Evolutionary conservation across 2,797 vertebrate species (phyloP), one percentile per base, ranked within the genome.

Genomic region (Poecile montanus): DNA sequence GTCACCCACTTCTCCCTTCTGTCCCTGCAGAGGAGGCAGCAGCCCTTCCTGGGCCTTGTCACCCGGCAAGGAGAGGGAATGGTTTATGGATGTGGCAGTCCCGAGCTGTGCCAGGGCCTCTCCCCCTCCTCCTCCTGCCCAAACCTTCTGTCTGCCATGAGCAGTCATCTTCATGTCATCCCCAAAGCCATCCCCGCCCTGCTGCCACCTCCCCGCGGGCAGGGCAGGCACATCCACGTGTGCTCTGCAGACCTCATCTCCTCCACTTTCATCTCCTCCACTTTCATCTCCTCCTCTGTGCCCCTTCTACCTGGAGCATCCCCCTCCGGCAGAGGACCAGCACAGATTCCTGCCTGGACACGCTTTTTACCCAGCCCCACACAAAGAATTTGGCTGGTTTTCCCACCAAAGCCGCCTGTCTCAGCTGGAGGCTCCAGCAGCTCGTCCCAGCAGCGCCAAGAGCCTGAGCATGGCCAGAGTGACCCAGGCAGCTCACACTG

Each of bases 171-270:
- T 22, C 53, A 20, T 3, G 0, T 47, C 73, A 67, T 16, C 65
- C 42, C 77, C 61, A 29, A 23, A 42, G 56, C 20, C 6, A 0
- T 27, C 87, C 34, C 22, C 36, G 29, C 58, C 3, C 8, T 0
- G 1, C 11, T 0, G 0, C 25, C 50, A 34, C 45, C 36, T 36
- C 56, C 30, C 27, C 1, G 0, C 0, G 1, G 63, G 73, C 66
- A 42, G 40, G 48, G 76, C 65, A 21, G 65, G 80, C 62, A 53
- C 40, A 18, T 16, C 65, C 61, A 5, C 0, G 3, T 27, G 51
- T 16, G 53, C 68, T 38, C 89, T 21, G 58, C 62, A 44, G 13
- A 25, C 4, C 48, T 57, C 30, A 21, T 3, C 72, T 60, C 56
- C 65, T 70, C 40, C 65, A 20, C 34, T 1, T 10, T 20, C 16